These are phyloP conservation scores for Machimus rusticus DNA, from an alignment of 2,888 invertebrate species.

Conservation along the genomic window DNA sequence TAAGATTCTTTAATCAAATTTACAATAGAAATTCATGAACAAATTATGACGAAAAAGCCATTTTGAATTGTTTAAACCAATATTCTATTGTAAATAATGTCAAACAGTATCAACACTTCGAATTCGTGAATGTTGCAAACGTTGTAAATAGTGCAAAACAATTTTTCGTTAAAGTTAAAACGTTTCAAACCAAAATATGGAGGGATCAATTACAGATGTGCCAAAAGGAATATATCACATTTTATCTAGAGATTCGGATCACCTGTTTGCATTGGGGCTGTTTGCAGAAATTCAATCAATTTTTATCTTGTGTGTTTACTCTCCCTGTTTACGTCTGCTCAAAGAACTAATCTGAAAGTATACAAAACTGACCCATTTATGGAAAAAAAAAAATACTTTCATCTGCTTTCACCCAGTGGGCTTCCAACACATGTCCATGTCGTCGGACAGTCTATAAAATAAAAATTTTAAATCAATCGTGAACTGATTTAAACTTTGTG, in stretches of 20 bases:
- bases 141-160: background rate
- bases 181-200: background rate
- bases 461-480: background rate
- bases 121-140: background rate
- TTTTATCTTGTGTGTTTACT: constrained; percentile 26
- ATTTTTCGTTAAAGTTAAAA: background rate
- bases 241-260: background rate
- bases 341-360: constrained; percentile 32
- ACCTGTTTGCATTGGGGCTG: background rate
- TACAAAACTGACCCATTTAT: constrained; percentile 32
- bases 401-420: background rate
- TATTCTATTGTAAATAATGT: too few species aligned
- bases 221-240: background rate
- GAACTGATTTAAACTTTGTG: background rate
- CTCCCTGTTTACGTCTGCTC: background rate
- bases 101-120: background rate
- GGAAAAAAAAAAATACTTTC: background rate
- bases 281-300: constrained; percentile 26
- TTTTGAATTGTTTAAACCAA: too few species aligned
- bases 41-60: too few species aligned
- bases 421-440: background rate
- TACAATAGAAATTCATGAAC: too few species aligned
- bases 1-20: too few species aligned
- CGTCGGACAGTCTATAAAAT: background rate
- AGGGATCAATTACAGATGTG: background rate